Evolutionary conservation across 2,888 invertebrate species (phyloP).

Genomic region (Eupithecia exiguata): DNA sequence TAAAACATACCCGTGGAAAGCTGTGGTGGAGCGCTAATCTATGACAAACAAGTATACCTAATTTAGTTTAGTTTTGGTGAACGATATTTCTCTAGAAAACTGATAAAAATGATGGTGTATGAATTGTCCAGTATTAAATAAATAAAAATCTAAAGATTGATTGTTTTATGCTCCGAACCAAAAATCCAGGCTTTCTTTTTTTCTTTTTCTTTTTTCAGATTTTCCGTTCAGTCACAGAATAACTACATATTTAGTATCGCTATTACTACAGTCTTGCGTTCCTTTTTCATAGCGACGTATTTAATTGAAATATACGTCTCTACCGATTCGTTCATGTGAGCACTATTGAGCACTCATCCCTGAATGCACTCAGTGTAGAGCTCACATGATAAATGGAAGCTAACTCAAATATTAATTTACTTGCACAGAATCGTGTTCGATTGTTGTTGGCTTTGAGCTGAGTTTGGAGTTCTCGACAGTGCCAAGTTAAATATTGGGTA

Average conservation of each 20-base stretch:
- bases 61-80: background rate
- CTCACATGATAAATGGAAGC: constrained; percentile 36
- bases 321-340: constrained; percentile 45
- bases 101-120: background rate
- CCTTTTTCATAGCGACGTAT: constrained; percentile 19
- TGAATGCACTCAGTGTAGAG: constrained; percentile 30
- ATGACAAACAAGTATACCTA: no score
- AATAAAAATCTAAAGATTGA: background rate
- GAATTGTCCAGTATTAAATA: background rate
- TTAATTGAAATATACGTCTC: constrained; percentile 43
- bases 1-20: no score
- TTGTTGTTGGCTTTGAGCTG: constrained; percentile 20
- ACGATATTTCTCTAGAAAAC: background rate
- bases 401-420: constrained; percentile 39
- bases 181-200: background rate
- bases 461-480: background rate
- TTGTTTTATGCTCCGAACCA: background rate
- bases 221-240: background rate
- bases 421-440: constrained; percentile 20
- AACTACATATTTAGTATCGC: background rate
- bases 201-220: no score
- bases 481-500: background rate
- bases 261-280: background rate
- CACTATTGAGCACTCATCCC: constrained; percentile 39
- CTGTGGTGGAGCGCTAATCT: no score